phyloP scores from a whole-genome alignment of 2,888 invertebrate genomes.

The Mellilla xanthometata region DNA sequence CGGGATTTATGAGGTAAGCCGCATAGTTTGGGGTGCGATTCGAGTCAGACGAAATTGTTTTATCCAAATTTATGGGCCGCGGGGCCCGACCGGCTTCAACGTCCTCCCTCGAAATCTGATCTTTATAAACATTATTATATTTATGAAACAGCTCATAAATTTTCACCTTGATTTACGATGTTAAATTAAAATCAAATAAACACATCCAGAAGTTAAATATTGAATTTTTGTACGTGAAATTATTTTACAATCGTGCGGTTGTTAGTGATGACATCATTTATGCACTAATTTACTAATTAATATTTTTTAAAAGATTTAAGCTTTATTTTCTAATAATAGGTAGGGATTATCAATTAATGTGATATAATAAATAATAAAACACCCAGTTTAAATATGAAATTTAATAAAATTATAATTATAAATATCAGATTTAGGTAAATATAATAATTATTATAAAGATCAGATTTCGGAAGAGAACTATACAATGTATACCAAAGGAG shows the following conservation, averaged over 20 bases:
- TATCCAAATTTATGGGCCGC: slow-evolving; percentile 71
- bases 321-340: too few species aligned
- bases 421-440: too few species aligned
- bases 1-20: slow-evolving; percentile 67
- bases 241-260: not conserved
- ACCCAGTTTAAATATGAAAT: too few species aligned
- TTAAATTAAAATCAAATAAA: slow-evolving; percentile 3
- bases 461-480: too few species aligned
- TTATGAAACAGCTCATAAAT: slow-evolving; percentile 16
- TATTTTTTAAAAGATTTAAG: too few species aligned
- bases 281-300: not conserved
- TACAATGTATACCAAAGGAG: not conserved
- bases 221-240: not conserved
- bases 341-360: too few species aligned
- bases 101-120: slow-evolving; percentile 57
- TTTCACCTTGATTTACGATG: slow-evolving; percentile 5
- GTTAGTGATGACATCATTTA: not conserved
- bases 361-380: too few species aligned
- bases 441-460: too few species aligned
- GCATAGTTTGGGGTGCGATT: slow-evolving; percentile 68
- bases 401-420: too few species aligned
- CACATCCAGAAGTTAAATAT: slow-evolving; percentile 2
- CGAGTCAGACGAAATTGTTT: slow-evolving; percentile 72
- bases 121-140: slow-evolving; percentile 41
- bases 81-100: slow-evolving; percentile 56